Conservation (phyloP, 1,140 invertebrate species). For the Ctenoplectra terminalis region DNA sequence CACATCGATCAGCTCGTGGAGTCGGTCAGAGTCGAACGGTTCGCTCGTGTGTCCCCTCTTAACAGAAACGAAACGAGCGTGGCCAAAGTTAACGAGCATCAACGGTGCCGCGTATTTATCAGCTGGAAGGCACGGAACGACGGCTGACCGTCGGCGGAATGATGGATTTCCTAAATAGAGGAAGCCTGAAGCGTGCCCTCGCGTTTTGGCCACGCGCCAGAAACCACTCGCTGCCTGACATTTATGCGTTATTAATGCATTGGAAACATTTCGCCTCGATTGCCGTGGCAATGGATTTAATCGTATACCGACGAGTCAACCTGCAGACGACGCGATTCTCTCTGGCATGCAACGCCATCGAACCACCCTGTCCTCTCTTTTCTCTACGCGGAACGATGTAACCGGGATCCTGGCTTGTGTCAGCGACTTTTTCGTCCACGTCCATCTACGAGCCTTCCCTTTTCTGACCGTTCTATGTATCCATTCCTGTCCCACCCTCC, state of each 20-base stretch:
- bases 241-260: slow-evolving; percentile 72
- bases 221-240: slow-evolving; percentile 58
- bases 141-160: slow-evolving; percentile 51
- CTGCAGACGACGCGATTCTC: slow-evolving; percentile 58
- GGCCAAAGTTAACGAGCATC: slow-evolving; percentile 63
- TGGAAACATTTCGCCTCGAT: slow-evolving; percentile 69
- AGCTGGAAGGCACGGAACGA: slow-evolving; percentile 55
- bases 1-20: slow-evolving; percentile 4
- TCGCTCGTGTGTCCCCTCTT: background rate
- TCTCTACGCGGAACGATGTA: background rate
- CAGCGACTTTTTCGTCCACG: slow-evolving; percentile 59
- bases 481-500: background rate
- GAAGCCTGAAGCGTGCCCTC: slow-evolving; percentile 28
- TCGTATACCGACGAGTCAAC: slow-evolving; percentile 60
- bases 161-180: slow-evolving; percentile 66
- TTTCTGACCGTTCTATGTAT: slow-evolving; percentile 22
- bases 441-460: slow-evolving; percentile 33
- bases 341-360: slow-evolving; percentile 19
- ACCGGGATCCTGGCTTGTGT: slow-evolving; percentile 50
- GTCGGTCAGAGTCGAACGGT: background rate
- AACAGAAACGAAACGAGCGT: slow-evolving; percentile 50
- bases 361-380: background rate
- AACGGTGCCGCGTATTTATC: slow-evolving; percentile 56
- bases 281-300: slow-evolving; percentile 69
- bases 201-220: slow-evolving; percentile 55